phyloP scores from a whole-genome alignment of 1,140 invertebrate genomes.

The Lordiphosa stackelbergi region DNA sequence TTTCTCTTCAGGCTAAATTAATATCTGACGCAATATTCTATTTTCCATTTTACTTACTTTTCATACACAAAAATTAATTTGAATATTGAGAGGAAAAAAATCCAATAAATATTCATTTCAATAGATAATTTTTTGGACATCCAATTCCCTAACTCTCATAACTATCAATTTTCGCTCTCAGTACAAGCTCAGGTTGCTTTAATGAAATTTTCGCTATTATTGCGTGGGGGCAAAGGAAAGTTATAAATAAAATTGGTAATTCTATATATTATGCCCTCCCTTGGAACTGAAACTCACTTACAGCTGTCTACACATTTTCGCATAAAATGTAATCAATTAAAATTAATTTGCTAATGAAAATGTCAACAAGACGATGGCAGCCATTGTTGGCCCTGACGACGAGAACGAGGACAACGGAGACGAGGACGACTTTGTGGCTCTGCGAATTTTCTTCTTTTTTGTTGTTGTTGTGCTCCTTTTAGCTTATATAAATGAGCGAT shows the following conservation, averaged over 20 bases:
- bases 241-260: constrained; percentile 62
- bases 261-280: constrained; percentile 41
- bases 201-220: constrained; percentile 43
- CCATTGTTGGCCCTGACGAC: constrained; percentile 13
- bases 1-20: no score
- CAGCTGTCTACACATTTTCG: constrained; percentile 46
- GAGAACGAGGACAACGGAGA: background rate
- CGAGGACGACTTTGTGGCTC: constrained; percentile 27
- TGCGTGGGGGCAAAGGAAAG: constrained; percentile 15
- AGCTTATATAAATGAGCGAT: constrained; percentile 51
- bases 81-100: no score
- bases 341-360: constrained; percentile 69
- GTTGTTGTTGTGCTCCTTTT: constrained; percentile 18
- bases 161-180: no score
- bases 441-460: constrained; percentile 13
- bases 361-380: constrained; percentile 47
- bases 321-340: constrained; percentile 69
- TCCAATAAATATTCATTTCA: no score
- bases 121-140: no score
- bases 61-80: no score
- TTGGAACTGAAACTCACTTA: constrained; percentile 3
- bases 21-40: no score
- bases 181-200: constrained; percentile 30
- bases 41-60: no score
- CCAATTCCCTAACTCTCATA: no score